Conservation (phyloP, 2,797 vertebrate genomes). For the Notolepis coatsorum region DNA sequence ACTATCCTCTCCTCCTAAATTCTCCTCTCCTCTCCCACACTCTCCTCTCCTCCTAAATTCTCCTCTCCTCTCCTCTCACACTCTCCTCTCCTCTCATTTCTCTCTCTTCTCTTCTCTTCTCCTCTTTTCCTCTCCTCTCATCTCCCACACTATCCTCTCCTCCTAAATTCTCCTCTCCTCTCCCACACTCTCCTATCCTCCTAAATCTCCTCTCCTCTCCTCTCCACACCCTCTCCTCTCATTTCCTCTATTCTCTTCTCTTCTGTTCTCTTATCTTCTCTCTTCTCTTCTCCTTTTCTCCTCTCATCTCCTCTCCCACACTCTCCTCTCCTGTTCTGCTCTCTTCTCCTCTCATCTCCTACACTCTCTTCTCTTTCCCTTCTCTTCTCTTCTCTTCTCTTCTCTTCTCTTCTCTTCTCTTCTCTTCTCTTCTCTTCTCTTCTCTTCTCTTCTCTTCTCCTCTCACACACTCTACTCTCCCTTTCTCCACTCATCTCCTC, state of each 20-base stretch:
- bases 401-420: slow-evolving; percentile 37
- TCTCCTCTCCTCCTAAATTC: too few relatives aligned
- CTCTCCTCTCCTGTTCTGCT: not conserved
- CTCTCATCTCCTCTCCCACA: slow-evolving; percentile 6
- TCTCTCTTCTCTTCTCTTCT: too few relatives aligned
- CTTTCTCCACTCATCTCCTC: slow-evolving; percentile 5
- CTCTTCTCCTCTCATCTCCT: slow-evolving; percentile 2
- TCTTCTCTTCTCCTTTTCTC: not conserved
- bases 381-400: too few relatives aligned
- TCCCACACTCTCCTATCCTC: not conserved
- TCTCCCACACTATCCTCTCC: too few relatives aligned
- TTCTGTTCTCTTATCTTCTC: not conserved
- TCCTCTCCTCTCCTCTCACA: slow-evolving; percentile 29
- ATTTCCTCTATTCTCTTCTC: slow-evolving; percentile 23
- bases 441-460: not conserved
- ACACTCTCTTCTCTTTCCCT: slow-evolving; percentile 12
- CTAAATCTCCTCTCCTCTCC: slow-evolving; percentile 11
- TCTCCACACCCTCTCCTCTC: slow-evolving; percentile 24
- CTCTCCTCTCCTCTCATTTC: too few relatives aligned
- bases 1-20: too few relatives aligned
- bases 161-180: too few relatives aligned
- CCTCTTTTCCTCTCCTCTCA: too few relatives aligned
- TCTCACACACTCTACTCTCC: too few relatives aligned
- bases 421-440: slow-evolving; percentile 3
- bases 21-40: too few relatives aligned